phyloP scores from a whole-genome alignment of 1,140 invertebrate species.

The Heterodera carotae region DNA sequence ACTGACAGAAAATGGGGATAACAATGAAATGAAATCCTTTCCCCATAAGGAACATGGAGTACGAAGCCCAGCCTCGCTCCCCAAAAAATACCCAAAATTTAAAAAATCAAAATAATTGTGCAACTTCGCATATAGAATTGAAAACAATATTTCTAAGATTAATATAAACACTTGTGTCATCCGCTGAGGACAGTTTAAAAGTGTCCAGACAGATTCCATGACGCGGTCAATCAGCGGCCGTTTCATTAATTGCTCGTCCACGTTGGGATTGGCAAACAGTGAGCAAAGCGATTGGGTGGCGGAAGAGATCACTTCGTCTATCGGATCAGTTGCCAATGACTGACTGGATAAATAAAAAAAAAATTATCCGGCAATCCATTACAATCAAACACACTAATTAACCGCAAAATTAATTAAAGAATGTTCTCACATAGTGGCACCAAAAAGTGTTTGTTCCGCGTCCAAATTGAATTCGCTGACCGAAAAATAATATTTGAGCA shows the following conservation, averaged over 20 bases:
- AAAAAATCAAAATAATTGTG: too few relatives aligned
- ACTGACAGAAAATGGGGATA: slow-evolving; percentile 30
- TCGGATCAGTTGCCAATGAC: not conserved
- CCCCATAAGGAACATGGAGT: too few relatives aligned
- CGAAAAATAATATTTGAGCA: slow-evolving; percentile 45
- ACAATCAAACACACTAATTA: not conserved
- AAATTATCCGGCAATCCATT: too few relatives aligned
- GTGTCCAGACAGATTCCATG: slow-evolving; percentile 43
- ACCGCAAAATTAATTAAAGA: not conserved
- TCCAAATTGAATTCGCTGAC: slow-evolving; percentile 8
- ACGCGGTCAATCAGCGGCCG: slow-evolving; percentile 36
- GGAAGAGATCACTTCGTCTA: slow-evolving; percentile 29
- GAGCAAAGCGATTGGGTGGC: slow-evolving; percentile 42
- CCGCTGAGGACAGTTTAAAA: slow-evolving; percentile 31
- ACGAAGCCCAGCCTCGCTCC: too few relatives aligned
- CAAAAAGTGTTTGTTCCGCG: slow-evolving; percentile 16
- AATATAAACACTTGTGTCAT: slow-evolving; percentile 21
- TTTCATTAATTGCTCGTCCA: slow-evolving; percentile 21
- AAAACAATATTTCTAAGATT: too few relatives aligned
- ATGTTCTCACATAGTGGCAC: not conserved
- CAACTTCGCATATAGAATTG: too few relatives aligned
- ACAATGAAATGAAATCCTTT: too few relatives aligned
- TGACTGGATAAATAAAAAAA: not conserved
- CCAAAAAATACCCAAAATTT: slow-evolving; percentile 2
- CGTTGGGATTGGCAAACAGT: slow-evolving; percentile 39